Evolutionary conservation across 2,797 vertebrate genomes (phyloP).

Genomic region (Gobio occitaniae): DNA sequence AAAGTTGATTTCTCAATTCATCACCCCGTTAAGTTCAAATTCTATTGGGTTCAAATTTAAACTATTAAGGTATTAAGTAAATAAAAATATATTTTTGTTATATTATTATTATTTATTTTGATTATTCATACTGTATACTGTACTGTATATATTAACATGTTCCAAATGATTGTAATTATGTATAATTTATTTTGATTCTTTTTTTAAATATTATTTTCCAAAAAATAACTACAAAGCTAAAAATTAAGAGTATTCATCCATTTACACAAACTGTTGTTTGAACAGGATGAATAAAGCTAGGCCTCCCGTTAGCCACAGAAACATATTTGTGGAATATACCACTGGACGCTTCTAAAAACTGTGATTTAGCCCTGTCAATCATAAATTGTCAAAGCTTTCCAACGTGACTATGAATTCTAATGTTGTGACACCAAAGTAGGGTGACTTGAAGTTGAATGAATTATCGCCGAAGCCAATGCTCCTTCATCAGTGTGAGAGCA

Average conservation of each 20-base stretch:
- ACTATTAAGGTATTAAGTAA: neutral
- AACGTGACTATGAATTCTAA: neutral
- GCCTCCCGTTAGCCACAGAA: neutral
- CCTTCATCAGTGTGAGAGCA: slow-evolving; percentile 3
- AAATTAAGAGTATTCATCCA: neutral
- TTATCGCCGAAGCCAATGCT: slow-evolving; percentile 8
- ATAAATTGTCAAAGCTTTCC: slow-evolving; percentile 1
- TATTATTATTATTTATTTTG: neutral
- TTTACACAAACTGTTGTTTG: slow-evolving; percentile 1
- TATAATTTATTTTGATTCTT: too few species aligned
- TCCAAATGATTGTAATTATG: too few species aligned
- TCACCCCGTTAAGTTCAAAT: neutral
- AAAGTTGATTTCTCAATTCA: too few species aligned
- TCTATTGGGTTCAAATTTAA: neutral
- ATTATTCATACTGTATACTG: neutral
- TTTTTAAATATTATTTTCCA: neutral
- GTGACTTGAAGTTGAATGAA: slow-evolving; percentile 6
- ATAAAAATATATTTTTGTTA: neutral
- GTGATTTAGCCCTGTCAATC: neutral
- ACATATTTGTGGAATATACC: neutral
- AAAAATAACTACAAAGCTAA: too few species aligned
- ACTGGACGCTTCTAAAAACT: neutral
- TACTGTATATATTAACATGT: neutral
- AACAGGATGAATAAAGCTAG: neutral
- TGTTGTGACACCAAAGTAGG: neutral